phyloP scores from a whole-genome alignment of 1,140 invertebrate species.

The Sarcophaga peregrina region DNA sequence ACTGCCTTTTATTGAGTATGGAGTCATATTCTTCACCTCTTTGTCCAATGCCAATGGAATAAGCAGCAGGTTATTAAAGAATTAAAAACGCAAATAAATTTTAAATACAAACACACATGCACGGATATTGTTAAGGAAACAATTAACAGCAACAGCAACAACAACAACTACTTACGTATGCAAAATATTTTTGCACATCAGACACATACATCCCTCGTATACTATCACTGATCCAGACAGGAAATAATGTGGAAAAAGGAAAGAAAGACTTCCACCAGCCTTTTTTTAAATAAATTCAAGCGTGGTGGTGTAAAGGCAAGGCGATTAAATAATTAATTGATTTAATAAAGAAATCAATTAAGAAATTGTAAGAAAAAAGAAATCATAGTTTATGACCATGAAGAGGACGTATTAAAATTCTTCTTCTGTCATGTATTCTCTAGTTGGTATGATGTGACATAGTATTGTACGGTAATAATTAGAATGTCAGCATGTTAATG shows the following conservation, averaged over 20 bases:
- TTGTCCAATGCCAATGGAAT: too few species aligned
- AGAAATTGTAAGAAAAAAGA: not conserved
- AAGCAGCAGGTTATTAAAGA: too few species aligned
- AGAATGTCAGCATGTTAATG: too few species aligned
- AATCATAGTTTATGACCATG: not conserved
- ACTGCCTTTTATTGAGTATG: too few species aligned
- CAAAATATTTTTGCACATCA: conserved; percentile 14
- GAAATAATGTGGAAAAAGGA: not conserved
- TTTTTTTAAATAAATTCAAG: too few species aligned
- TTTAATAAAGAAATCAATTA: not conserved
- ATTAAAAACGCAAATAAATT: too few species aligned
- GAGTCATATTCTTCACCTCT: too few species aligned
- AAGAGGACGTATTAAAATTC: not conserved
- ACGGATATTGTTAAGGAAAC: conserved; percentile 17
- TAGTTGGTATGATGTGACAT: too few species aligned
- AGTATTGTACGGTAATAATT: too few species aligned
- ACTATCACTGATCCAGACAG: not conserved
- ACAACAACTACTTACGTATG: conserved; percentile 16
- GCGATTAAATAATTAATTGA: conserved; percentile 18
- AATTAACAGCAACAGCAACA: conserved; percentile 24
- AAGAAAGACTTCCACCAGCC: not conserved
- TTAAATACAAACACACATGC: too few species aligned
- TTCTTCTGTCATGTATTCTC: too few species aligned
- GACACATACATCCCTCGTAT: not conserved
- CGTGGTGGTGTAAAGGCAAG: not conserved